A percentile compares a stretch with the other conserved stretches of the same genome.
Conservation (phyloP, 2,797 vertebrate species). For the Alauda arvensis region DNA sequence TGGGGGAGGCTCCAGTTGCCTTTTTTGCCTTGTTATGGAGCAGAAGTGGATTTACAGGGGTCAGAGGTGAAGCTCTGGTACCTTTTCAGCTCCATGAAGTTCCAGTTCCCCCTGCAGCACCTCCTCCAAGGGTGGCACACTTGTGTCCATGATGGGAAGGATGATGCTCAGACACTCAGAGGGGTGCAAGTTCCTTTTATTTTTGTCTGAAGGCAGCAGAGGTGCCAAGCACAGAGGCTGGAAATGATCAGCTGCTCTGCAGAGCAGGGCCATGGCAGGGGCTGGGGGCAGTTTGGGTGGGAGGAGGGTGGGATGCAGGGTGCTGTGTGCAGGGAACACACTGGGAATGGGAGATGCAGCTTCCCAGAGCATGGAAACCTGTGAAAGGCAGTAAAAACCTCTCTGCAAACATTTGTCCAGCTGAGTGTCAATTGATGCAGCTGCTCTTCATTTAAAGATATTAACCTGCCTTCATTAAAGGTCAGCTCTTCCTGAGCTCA, state of each 20-base stretch:
- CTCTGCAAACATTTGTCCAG: neutral
- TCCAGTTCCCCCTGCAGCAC: neutral
- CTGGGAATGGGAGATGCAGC: neutral
- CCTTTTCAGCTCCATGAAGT: neutral
- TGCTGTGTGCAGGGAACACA: neutral
- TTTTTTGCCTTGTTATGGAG: neutral
- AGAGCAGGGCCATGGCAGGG: neutral
- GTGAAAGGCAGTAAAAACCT: neutral
- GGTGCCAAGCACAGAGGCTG: neutral
- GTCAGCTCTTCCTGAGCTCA: neutral
- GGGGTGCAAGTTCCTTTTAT: neutral
- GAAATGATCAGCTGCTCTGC: neutral
- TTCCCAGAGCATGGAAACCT: neutral
- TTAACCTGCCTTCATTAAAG: neutral
- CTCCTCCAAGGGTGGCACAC: neutral
- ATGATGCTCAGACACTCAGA: neutral
- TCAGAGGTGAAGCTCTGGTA: neutral
- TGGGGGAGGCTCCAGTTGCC: neutral
- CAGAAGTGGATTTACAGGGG: neutral
- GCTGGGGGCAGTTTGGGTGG: neutral
- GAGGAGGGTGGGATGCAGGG: neutral
- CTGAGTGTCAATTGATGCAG: neutral
- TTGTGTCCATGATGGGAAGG: neutral
- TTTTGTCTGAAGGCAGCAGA: neutral
- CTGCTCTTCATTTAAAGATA: neutral